Conservation (phyloP, 1,140 invertebrate genomes). For the Drosophila sproati region DNA sequence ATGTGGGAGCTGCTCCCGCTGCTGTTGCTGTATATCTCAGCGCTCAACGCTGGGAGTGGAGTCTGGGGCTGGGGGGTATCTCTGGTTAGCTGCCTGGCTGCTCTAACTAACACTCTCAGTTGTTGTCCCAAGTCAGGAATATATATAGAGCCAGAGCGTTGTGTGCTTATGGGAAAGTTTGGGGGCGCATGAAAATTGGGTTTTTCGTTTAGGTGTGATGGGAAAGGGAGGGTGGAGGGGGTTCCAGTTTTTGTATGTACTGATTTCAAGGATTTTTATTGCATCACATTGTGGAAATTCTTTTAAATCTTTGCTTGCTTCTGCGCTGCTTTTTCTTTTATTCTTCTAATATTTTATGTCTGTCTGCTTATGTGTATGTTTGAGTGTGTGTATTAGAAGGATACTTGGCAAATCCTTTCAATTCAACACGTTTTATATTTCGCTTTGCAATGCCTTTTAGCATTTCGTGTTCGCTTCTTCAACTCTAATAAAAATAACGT, state of each 20-base stretch:
- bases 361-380: constrained; percentile 19
- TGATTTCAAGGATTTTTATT: constrained; percentile 80
- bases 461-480: constrained; percentile 19
- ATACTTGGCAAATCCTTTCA: constrained; percentile 45
- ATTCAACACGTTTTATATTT: constrained; percentile 65
- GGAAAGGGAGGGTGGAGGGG: neutral
- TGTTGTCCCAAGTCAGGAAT: constrained; percentile 6
- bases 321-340: constrained; percentile 70
- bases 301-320: constrained; percentile 80
- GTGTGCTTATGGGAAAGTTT: neutral
- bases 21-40: neutral
- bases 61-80: neutral
- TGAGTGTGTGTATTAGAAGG: constrained; percentile 7
- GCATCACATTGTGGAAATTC: constrained; percentile 81
- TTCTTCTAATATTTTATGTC: constrained; percentile 76
- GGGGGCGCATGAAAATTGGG: constrained; percentile 24
- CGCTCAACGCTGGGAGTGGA: neutral
- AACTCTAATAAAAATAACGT: constrained; percentile 56
- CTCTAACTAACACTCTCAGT: constrained; percentile 26
- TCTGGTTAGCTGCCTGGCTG: constrained; percentile 16
- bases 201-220: neutral
- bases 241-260: constrained; percentile 38
- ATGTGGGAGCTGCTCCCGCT: constrained; percentile 14
- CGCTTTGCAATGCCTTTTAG: constrained; percentile 25
- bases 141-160: constrained; percentile 8